Conservation (phyloP, 2,888 invertebrate species). For the Conops quadrifasciatus region DNA sequence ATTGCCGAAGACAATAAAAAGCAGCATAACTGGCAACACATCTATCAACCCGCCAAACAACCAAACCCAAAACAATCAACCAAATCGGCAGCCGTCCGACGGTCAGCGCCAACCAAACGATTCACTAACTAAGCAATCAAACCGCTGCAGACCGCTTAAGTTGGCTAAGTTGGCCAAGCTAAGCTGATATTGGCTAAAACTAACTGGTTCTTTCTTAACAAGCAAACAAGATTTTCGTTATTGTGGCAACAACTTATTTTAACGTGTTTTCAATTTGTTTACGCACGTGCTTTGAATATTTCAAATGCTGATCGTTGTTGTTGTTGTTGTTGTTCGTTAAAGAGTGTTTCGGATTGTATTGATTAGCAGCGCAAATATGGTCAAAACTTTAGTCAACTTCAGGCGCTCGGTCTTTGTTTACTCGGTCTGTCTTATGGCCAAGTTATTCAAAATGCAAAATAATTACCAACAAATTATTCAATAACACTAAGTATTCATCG, state of each 20-base stretch:
- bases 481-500: conserved; percentile 15
- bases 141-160: background rate
- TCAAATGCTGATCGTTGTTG: conserved; percentile 9
- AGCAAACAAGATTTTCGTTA: background rate
- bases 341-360: background rate
- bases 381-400: conserved; percentile 25
- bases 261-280: conserved; percentile 59
- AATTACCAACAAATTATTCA: conserved; percentile 36
- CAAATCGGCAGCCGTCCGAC: too few relatives aligned
- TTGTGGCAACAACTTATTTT: conserved; percentile 14
- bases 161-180: background rate
- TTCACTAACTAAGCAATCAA: background rate
- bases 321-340: too few relatives aligned
- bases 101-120: conserved; percentile 3
- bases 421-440: conserved; percentile 13
- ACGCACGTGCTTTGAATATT: conserved; percentile 57
- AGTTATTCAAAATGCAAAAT: conserved; percentile 24
- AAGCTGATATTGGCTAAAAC: background rate
- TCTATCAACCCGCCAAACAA: background rate
- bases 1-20: conserved; percentile 8
- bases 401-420: too few relatives aligned
- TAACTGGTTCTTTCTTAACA: conserved; percentile 30
- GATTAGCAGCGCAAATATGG: conserved; percentile 17
- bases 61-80: background rate
- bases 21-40: conserved; percentile 3